A percentile compares a stretch with the other conserved stretches of the same genome.
phyloP scores from a whole-genome alignment of 2,888 invertebrate genomes.

The Drosophila aldrichi region DNA sequence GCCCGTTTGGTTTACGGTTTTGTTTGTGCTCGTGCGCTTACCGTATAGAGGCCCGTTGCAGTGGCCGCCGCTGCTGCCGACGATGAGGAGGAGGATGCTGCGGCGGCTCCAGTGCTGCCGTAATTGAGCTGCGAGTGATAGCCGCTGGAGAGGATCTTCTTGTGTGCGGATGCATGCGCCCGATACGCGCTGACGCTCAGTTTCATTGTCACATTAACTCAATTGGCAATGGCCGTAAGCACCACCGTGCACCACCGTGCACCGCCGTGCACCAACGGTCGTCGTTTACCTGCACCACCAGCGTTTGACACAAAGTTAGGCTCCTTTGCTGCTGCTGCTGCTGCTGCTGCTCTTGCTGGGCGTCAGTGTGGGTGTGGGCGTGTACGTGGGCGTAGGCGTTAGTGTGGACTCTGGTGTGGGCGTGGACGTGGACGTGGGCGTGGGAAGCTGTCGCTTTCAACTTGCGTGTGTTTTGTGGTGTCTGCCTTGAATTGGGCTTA shows the following conservation, averaged over 20 bases:
- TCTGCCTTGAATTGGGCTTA: slow-evolving; percentile 65
- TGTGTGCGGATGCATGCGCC: slow-evolving; percentile 95
- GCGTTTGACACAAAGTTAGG: not conserved
- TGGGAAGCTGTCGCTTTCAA: slow-evolving; percentile 51
- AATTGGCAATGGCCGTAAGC: slow-evolving; percentile 19
- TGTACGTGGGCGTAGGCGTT: slow-evolving; percentile 8
- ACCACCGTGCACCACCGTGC: slow-evolving; percentile 19
- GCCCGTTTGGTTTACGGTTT: slow-evolving; percentile 13
- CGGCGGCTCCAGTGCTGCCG: slow-evolving; percentile 90
- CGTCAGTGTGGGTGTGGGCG: not conserved
- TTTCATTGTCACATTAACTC: slow-evolving; percentile 88
- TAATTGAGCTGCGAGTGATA: slow-evolving; percentile 91
- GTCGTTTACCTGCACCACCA: not conserved
- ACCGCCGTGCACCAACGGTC: not conserved
- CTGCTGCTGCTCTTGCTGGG: not conserved
- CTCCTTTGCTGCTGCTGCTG: not conserved
- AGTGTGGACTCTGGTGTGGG: not conserved
- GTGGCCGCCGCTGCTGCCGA: slow-evolving; percentile 72
- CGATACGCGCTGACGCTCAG: slow-evolving; percentile 94
- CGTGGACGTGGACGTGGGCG: slow-evolving; percentile 18
- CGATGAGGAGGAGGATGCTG: slow-evolving; percentile 86
- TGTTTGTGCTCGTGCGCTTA: slow-evolving; percentile 76
- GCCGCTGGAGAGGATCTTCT: slow-evolving; percentile 93
- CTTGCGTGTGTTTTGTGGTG: slow-evolving; percentile 30
- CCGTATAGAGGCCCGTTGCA: slow-evolving; percentile 87